phyloP scores from a whole-genome alignment of 2,113 vertebrate genomes.

The Engraulis encrasicolus region DNA sequence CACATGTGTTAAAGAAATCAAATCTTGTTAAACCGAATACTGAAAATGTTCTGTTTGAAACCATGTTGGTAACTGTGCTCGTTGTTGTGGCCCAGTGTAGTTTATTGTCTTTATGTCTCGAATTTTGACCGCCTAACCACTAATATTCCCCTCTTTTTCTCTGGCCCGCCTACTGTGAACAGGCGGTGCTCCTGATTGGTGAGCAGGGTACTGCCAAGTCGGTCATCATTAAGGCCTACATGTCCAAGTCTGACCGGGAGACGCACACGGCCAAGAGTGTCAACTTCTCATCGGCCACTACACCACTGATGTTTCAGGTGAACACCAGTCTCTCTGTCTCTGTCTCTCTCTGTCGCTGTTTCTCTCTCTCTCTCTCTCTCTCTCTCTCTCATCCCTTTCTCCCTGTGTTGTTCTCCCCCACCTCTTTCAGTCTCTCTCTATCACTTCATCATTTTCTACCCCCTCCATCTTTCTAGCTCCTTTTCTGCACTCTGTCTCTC shows the following conservation, averaged over 20 bases:
- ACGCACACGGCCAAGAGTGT: slow-evolving; percentile 84
- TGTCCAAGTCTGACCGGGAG: slow-evolving; percentile 91
- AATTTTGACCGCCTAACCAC: no score
- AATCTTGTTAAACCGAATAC: no score
- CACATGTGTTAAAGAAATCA: no score
- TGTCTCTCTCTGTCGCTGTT: neutral
- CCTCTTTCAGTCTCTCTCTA: neutral
- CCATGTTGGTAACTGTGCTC: no score
- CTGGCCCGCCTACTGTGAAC: slow-evolving; percentile 6
- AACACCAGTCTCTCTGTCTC: neutral
- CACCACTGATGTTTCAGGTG: slow-evolving; percentile 96
- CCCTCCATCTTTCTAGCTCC: no score
- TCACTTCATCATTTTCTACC: neutral
- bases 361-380: neutral
- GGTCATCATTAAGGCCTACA: slow-evolving; percentile 89
- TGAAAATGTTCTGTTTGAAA: no score
- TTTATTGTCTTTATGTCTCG: no score
- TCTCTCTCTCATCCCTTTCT: neutral
- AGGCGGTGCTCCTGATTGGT: slow-evolving; percentile 93
- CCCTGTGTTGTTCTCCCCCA: neutral
- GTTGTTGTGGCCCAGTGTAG: no score
- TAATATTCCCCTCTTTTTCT: neutral
- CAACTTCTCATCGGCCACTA: slow-evolving; percentile 96
- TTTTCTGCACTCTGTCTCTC: no score
- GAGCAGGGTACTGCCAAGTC: slow-evolving; percentile 98